Conservation (phyloP, 2,113 vertebrate genomes). For the Panurus biarmicus region DNA sequence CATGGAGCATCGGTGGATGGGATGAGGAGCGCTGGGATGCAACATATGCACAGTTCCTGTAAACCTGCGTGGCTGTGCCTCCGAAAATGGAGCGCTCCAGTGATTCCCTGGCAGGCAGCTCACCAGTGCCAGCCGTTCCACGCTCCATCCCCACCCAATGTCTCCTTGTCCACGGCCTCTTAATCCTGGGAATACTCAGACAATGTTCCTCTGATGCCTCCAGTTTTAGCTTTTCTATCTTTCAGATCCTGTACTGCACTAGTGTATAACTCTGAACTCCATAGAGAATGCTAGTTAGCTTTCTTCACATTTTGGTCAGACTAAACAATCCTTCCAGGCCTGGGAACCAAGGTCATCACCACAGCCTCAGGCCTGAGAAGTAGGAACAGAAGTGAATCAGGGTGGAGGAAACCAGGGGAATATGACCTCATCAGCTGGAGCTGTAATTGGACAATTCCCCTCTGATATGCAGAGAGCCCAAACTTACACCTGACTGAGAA, state of each 20-base stretch:
- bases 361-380: neutral
- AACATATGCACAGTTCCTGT: conserved; percentile 26
- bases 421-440: neutral
- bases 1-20: neutral
- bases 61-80: neutral
- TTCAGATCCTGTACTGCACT: neutral
- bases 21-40: conserved; percentile 14
- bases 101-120: conserved; percentile 19
- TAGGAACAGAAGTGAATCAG: neutral
- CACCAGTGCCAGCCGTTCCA: neutral
- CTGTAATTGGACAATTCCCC: neutral
- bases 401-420: neutral
- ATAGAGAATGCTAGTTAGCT: neutral
- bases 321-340: neutral
- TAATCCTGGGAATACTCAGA: neutral
- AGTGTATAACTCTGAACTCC: neutral
- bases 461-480: neutral
- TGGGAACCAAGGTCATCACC: neutral
- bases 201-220: neutral
- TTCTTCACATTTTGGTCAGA: neutral
- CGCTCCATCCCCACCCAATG: accelerated
- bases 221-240: neutral
- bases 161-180: neutral
- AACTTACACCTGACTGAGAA: neutral
- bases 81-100: neutral